Evolutionary conservation across 2,888 invertebrate species (phyloP).

Genomic region (Sisyra terminalis): DNA sequence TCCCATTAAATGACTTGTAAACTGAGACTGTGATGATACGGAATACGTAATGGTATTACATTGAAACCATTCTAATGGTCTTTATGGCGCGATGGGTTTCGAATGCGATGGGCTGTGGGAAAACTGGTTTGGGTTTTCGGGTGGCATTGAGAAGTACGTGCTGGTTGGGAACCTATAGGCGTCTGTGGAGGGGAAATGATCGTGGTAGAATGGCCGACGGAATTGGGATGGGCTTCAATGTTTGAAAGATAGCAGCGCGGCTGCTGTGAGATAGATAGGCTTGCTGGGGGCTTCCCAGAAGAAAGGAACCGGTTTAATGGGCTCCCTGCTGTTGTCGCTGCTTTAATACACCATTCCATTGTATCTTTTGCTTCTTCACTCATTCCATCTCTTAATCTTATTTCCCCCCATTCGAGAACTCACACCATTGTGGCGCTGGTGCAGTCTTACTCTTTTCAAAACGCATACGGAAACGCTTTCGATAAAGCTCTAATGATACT

Average conservation of each 20-base stretch:
- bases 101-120: slow-evolving; percentile 2
- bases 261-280: slow-evolving; percentile 1
- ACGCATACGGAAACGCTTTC: too few species aligned
- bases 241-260: slow-evolving; percentile 8
- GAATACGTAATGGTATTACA: too few species aligned
- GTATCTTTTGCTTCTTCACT: background rate
- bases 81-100: slow-evolving; percentile 1
- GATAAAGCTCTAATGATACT: too few species aligned
- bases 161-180: background rate
- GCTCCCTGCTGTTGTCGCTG: slow-evolving; percentile 4
- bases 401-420: too few species aligned
- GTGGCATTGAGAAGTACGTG: background rate
- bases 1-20: too few species aligned
- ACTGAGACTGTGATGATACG: too few species aligned
- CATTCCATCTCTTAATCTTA: too few species aligned
- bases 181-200: background rate
- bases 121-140: background rate
- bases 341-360: background rate
- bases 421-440: too few species aligned
- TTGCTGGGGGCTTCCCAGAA: background rate
- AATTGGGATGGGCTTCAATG: slow-evolving; percentile 8
- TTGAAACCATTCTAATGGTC: too few species aligned
- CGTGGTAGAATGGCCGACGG: slow-evolving; percentile 7
- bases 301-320: slow-evolving; percentile 9
- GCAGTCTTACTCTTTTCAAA: too few species aligned